Evolutionary conservation across 2,797 vertebrate genomes (phyloP), one percentile per base, ranked within the genome.

Genomic region (Cetoscarus ocellatus): DNA sequence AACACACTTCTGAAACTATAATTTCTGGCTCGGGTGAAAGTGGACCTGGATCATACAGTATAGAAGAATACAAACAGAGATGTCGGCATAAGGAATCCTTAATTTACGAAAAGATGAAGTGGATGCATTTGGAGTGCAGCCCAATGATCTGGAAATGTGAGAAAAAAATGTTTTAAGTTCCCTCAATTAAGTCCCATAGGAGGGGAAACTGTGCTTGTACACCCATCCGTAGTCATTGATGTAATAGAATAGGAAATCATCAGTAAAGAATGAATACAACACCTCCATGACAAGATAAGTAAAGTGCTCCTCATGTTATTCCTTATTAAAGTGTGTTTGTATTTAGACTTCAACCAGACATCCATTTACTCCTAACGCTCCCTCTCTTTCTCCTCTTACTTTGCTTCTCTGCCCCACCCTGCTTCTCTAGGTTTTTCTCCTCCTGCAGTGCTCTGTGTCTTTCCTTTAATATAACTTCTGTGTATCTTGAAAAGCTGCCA

Each of bases 401-500:
- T 74, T 65, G 35, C 58, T 35, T 36, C 61, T 47, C 42, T 47
- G 71, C 82, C 85, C 73, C 83, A 64, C 82, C 84, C 80, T 73
- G 66, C 53, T 67, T 35, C 40, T 36, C 47, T 63, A 48, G 14
- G 54, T 50, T 61, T 52, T 51, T 60, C 55, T 63, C 61, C 67
- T 77, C 77, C 91, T 80, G 86, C 88, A 86, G 83, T 77, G 77
- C 67, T 83, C 72, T 74, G 75, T 86, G 75, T 82, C 74, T 87
- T 75, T 75, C 70, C 81, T 81, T 81, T 85, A 82, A 75, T 74
- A 85, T 72, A 91, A 89, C 92, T 89, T 82, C 79, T 76, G 75
- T 85, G 81, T 77, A 73, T 86, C 69, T 88, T 90, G 85, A 86
- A 83, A 88, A 76, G 77, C 83, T 82, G 75, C 84, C 85, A 89